These are phyloP conservation scores for Hydra vulgaris DNA, from an alignment of 30 jellyfish, hydroid and myxozoan species.

Conservation along the genomic window DNA sequence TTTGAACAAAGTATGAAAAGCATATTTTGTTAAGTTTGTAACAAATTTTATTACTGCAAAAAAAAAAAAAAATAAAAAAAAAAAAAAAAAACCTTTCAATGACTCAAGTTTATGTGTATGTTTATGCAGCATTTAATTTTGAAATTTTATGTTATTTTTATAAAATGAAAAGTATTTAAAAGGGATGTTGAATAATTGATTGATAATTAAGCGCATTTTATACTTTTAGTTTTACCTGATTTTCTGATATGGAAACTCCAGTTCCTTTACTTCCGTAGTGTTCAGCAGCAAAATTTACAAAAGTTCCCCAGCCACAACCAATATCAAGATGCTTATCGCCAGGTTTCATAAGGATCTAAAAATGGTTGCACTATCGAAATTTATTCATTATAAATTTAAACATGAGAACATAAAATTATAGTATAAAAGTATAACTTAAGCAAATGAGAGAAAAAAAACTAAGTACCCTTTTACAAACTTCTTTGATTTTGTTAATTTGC, in stretches of 20 bases:
- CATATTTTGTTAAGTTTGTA: no score
- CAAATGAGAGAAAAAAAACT: neutral
- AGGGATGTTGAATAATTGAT: no score
- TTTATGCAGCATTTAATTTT: no score
- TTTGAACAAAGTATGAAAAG: no score
- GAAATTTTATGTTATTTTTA: no score
- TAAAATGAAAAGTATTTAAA: no score
- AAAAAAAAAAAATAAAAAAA: no score
- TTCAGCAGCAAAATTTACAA: conserved; percentile 75
- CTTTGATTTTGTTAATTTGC: conserved; percentile 57
- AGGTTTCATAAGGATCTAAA: conserved; percentile 34
- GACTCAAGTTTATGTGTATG: no score
- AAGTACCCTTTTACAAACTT: conserved; percentile 49
- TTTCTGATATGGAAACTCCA: conserved; percentile 65
- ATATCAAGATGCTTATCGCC: conserved; percentile 56
- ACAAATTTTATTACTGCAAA: no score
- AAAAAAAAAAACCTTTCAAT: no score
- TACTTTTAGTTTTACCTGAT: no score
- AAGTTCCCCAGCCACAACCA: conserved; percentile 96
- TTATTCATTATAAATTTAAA: neutral
- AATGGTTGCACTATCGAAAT: neutral
- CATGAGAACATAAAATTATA: neutral
- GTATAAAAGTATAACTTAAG: neutral
- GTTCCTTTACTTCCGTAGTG: conserved; percentile 43
- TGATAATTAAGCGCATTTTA: no score